Base-by-base conservation (phyloP, 2,797 vertebrate genomes). In the Kryptopterus vitreolus region DNA sequence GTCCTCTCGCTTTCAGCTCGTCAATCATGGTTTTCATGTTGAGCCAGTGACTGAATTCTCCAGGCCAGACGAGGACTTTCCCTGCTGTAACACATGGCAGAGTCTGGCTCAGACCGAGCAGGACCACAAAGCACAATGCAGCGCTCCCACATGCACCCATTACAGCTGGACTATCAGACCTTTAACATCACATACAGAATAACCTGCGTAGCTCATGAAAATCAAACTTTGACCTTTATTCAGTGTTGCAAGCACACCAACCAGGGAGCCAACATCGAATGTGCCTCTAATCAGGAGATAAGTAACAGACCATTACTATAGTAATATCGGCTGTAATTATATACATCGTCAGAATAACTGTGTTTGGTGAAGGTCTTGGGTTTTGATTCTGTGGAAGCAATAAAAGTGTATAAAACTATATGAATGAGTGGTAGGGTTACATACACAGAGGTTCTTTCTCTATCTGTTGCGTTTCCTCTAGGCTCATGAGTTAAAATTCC, bases 1-100 rank as follows among this genome's bases (percentile, higher is more conserved):
- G 81, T 74, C 83, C 83, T 82, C 75, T 82, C 1, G 50, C 38
- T 16, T 69, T 76, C 16, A 89, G 20, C 46, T 73, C 80, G 3
- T 87, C 83, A 61, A 87, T 22, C 24, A 87, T 86, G 24, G 26
- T 12, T 63, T 83, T 79, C 20, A 85, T 18, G 59, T 84, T 87
- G 31, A 82, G 72, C 85, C 87, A 87, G 62, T 88, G 87, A 70
- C 88, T 88, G 61, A 84, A 77, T 38, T 88, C 88, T 1, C 68
- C 66, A 16, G 87, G 81, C 88, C 88, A 89, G 16, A 89, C 29
- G 48, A 89, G 72, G n/a, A 88, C 72, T 16, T 88, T 89, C 8
- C 89, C 84, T 74, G 83, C 84, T 18, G 65, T 68, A 7, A 78
- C 76, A 29, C 50, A 50, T 16, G n/a, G 5, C 13, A 22, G 50